phyloP scores from a whole-genome alignment of 1,140 invertebrate genomes.

The Andrena cerasifolii region DNA sequence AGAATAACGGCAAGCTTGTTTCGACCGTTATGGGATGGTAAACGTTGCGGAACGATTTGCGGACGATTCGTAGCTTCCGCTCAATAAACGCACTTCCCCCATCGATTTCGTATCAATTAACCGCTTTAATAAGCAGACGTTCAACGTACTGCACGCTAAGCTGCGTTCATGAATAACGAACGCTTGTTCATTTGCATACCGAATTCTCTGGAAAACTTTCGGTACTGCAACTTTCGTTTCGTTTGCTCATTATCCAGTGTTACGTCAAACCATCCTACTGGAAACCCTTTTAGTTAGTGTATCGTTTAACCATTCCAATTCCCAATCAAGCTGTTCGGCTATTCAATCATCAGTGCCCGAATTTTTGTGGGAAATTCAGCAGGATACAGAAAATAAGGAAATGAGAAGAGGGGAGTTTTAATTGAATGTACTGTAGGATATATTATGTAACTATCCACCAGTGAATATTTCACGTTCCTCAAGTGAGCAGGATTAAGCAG shows the following conservation, averaged over 20 bases:
- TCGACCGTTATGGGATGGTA: slow-evolving; percentile 26
- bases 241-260: slow-evolving; percentile 4
- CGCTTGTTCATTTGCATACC: background rate
- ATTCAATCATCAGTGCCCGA: background rate
- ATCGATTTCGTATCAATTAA: slow-evolving; percentile 55
- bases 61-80: slow-evolving; percentile 56
- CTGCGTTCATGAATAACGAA: background rate
- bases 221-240: background rate
- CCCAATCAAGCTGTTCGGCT: background rate
- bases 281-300: background rate
- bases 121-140: slow-evolving; percentile 4
- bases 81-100: slow-evolving; percentile 25
- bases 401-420: no score
- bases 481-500: background rate
- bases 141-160: background rate
- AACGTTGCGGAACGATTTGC: slow-evolving; percentile 52
- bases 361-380: no score
- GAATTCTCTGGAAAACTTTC: slow-evolving; percentile 2
- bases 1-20: slow-evolving; percentile 37
- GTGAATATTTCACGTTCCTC: no score
- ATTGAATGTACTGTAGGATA: no score
- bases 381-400: no score
- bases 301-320: background rate
- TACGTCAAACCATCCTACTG: background rate
- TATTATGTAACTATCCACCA: no score